Conservation (phyloP, 2,797 vertebrate genomes). For the Diglossa cyanea region DNA sequence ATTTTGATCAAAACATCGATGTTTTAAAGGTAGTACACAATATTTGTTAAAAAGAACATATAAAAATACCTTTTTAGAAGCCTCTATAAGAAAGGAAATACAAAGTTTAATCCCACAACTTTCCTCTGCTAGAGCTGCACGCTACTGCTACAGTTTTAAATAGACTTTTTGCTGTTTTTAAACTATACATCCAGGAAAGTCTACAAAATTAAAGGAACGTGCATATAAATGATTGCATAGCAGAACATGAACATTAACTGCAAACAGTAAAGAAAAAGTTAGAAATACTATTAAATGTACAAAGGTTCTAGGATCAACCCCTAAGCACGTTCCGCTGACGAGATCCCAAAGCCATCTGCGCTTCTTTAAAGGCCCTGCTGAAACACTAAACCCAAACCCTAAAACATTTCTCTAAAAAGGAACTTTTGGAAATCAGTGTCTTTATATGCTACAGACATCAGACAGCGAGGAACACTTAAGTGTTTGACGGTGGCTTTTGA, state of each 20-base stretch:
- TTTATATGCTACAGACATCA: not conserved
- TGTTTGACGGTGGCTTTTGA: slow-evolving; percentile 65
- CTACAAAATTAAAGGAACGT: slow-evolving; percentile 81
- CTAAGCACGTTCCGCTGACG: slow-evolving; percentile 69
- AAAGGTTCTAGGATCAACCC: slow-evolving; percentile 70
- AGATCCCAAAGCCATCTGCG: slow-evolving; percentile 55
- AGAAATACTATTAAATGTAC: slow-evolving; percentile 79
- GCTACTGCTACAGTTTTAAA: slow-evolving; percentile 80
- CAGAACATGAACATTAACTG: slow-evolving; percentile 81
- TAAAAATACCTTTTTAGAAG: slow-evolving; percentile 85
- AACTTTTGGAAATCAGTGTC: not conserved
- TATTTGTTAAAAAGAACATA: slow-evolving; percentile 82
- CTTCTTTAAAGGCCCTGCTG: slow-evolving; percentile 57
- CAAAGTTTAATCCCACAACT: slow-evolving; percentile 82
- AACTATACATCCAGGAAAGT: slow-evolving; percentile 81
- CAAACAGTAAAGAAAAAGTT: slow-evolving; percentile 76
- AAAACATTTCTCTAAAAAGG: slow-evolving; percentile 45
- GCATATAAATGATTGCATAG: slow-evolving; percentile 85
- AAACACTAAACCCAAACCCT: slow-evolving; percentile 58
- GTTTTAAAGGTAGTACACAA: slow-evolving; percentile 80
- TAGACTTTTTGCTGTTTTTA: slow-evolving; percentile 75
- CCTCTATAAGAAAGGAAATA: slow-evolving; percentile 85
- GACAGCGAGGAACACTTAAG: slow-evolving; percentile 40
- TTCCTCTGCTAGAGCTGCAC: slow-evolving; percentile 81
- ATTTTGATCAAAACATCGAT: slow-evolving; percentile 79